Conservation (phyloP, 2,797 vertebrate species). For the Graptemys geographica region DNA sequence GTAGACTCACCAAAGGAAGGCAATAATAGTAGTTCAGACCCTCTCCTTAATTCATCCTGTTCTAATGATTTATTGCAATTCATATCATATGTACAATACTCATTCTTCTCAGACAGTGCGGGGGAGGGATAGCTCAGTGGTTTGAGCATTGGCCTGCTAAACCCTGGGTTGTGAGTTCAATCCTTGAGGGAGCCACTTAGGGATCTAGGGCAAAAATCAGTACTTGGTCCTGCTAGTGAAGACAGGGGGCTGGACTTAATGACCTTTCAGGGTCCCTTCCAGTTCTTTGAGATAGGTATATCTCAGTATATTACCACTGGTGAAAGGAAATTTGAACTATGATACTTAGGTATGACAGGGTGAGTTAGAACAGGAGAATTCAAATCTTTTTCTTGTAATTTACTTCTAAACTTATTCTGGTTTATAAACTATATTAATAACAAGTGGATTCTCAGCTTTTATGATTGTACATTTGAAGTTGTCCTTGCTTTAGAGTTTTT, state of each 20-base stretch:
- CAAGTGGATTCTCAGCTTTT: background rate
- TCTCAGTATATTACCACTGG: no score
- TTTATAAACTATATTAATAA: background rate
- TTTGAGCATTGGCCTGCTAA: no score
- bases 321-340: background rate
- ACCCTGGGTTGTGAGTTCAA: no score
- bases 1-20: background rate
- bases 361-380: background rate
- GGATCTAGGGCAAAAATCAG: no score
- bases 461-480: background rate
- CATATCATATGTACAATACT: rapidly evolving
- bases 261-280: no score
- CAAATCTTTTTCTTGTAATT: background rate
- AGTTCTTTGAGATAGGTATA: no score
- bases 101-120: background rate
- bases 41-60: background rate
- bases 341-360: background rate
- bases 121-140: no score
- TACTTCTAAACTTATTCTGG: background rate
- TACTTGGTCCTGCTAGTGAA: no score
- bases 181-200: no score
- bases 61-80: background rate
- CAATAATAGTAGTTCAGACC: background rate
- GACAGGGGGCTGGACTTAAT: no score
- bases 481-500: background rate